A percentile compares a stretch with the other conserved stretches of the same genome.
phyloP scores from a whole-genome alignment of 1,140 invertebrate genomes.

The Drosophila rufa region DNA sequence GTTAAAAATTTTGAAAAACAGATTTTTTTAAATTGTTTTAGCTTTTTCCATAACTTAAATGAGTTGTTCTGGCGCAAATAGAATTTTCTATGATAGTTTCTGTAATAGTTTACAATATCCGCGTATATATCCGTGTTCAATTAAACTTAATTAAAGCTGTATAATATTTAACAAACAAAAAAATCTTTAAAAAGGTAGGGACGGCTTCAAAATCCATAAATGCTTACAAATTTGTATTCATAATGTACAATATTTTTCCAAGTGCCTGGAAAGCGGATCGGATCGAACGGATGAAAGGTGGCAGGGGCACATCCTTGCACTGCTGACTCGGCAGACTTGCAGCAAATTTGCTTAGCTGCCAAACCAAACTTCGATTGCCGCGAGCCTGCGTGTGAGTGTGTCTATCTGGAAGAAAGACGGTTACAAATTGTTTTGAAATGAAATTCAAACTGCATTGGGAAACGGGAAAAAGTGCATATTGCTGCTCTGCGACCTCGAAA shows the following conservation, averaged over 20 bases:
- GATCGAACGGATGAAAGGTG: conserved; percentile 32
- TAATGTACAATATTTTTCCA: neutral
- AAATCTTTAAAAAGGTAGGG: too few species aligned
- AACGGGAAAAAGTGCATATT: conserved; percentile 21
- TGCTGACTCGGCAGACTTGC: conserved; percentile 64
- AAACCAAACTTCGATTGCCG: conserved; percentile 79
- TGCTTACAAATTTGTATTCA: too few species aligned
- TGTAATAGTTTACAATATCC: too few species aligned
- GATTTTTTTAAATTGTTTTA: too few species aligned
- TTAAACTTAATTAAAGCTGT: too few species aligned
- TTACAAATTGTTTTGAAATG: conserved; percentile 83
- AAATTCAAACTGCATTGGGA: conserved; percentile 64
- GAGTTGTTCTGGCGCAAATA: too few species aligned
- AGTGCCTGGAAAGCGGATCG: conserved; percentile 19
- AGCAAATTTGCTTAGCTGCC: conserved; percentile 80
- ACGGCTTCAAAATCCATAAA: too few species aligned
- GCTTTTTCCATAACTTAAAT: too few species aligned
- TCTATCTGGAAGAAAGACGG: conserved; percentile 50
- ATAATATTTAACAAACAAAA: too few species aligned
- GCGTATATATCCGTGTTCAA: too few species aligned
- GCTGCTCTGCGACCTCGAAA: conserved; percentile 38
- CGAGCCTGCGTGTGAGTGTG: conserved; percentile 50
- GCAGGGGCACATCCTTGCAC: conserved; percentile 57
- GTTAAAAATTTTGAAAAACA: too few species aligned
- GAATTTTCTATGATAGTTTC: too few species aligned